These are phyloP conservation scores for Zoanthus gigantus DNA, from an alignment of 92 coral and sea anemone genomes.

Conservation along the genomic window DNA sequence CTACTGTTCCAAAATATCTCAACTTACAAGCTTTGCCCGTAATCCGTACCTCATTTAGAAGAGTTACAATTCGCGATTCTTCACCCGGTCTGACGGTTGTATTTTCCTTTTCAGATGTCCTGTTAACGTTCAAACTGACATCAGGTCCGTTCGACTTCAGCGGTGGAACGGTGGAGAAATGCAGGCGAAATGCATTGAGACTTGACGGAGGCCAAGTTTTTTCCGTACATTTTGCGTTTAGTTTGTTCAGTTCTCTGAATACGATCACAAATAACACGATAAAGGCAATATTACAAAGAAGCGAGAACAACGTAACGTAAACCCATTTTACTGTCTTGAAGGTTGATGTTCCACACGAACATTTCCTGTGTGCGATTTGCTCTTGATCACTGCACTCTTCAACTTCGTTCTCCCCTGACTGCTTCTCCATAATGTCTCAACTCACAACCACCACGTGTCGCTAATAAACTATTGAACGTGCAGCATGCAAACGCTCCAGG, in stretches of 20 bases:
- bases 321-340: slow-evolving; percentile 46
- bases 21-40: slow-evolving; percentile 9
- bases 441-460: slow-evolving; percentile 60
- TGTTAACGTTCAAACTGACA: slow-evolving; percentile 24
- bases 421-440: slow-evolving; percentile 44
- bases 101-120: background rate
- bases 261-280: slow-evolving; percentile 86
- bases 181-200: slow-evolving; percentile 24
- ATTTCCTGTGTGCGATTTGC: slow-evolving; percentile 48
- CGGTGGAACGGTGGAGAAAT: slow-evolving; percentile 24
- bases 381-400: slow-evolving; percentile 34
- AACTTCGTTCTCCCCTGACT: slow-evolving; percentile 35
- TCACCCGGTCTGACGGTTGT: slow-evolving; percentile 27
- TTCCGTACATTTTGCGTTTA: slow-evolving; percentile 65
- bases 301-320: slow-evolving; percentile 62
- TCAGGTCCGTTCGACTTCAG: slow-evolving; percentile 28
- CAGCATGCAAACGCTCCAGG: slow-evolving; percentile 61
- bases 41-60: slow-evolving; percentile 32
- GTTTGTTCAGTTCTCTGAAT: slow-evolving; percentile 77
- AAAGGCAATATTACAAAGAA: slow-evolving; percentile 84
- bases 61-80: slow-evolving; percentile 9
- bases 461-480: slow-evolving; percentile 52
- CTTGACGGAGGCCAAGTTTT: slow-evolving; percentile 27
- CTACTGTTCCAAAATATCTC: slow-evolving; percentile 24
- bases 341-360: slow-evolving; percentile 71